phyloP scores from a whole-genome alignment of 2,888 invertebrate genomes.

The Volucella bombylans region DNA sequence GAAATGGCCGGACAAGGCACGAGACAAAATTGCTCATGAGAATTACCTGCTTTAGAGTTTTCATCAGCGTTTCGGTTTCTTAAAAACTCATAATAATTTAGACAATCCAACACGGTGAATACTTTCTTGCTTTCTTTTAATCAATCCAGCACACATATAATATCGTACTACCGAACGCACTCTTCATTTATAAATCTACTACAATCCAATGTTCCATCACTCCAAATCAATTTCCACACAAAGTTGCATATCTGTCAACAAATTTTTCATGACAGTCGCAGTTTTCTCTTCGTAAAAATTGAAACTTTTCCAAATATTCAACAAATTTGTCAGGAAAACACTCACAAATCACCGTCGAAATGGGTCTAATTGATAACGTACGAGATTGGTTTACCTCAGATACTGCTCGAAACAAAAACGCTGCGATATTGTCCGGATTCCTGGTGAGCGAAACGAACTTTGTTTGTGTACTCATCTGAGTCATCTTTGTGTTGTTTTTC shows the following conservation, averaged over 20 bases:
- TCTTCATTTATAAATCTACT: constrained; percentile 10
- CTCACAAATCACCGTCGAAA: constrained; percentile 76
- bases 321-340: neutral
- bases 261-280: constrained; percentile 44
- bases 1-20: no score
- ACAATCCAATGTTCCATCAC: constrained; percentile 6
- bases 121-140: no score
- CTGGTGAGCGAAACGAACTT: constrained; percentile 86
- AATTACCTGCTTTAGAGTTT: no score
- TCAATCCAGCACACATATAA: no score
- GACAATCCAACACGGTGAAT: no score
- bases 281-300: constrained; percentile 21
- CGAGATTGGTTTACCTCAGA: constrained; percentile 93
- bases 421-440: constrained; percentile 92
- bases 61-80: no score
- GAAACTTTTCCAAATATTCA: neutral
- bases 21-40: no score
- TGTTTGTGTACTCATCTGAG: constrained; percentile 56
- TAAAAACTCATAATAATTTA: no score
- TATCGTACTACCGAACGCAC: constrained; percentile 8
- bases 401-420: constrained; percentile 91
- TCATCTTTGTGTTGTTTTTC: constrained; percentile 43
- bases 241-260: constrained; percentile 46
- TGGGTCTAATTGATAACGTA: constrained; percentile 89
- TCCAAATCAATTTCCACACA: constrained; percentile 23